Conservation (phyloP, 2,113 vertebrate species). For the Bombycilla garrulus region DNA sequence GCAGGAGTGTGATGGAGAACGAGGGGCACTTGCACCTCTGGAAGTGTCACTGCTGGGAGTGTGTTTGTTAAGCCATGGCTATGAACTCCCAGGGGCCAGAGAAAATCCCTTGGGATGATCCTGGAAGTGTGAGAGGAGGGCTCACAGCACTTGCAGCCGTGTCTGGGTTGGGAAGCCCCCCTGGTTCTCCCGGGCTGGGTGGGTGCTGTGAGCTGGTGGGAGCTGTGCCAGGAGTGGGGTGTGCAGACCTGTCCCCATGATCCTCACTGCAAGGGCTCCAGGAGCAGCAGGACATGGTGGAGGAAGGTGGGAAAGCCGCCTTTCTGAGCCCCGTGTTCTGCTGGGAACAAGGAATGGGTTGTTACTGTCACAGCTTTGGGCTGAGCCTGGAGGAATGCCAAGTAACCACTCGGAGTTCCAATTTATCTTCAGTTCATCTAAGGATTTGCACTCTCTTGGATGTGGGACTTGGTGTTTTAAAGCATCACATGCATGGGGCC, state of each 20-base stretch:
- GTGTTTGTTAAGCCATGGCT: not conserved
- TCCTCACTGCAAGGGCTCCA: not conserved
- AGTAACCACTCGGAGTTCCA: not conserved
- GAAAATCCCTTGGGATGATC: not conserved
- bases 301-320: not conserved
- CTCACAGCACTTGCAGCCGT: not conserved
- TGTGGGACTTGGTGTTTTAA: not conserved
- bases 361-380: not conserved
- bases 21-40: not conserved
- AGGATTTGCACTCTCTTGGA: not conserved
- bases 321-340: not conserved
- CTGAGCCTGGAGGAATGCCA: not conserved
- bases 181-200: not conserved
- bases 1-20: not conserved
- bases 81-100: not conserved
- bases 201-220: accelerated
- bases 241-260: accelerated
- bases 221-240: not conserved
- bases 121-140: not conserved
- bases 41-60: not conserved
- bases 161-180: not conserved
- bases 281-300: not conserved
- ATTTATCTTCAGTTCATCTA: not conserved
- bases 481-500: not conserved
- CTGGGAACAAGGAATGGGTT: not conserved